A percentile compares a stretch with the other conserved stretches of the same genome.
Evolutionary conservation across 2,888 invertebrate genomes (phyloP).

Genomic region (Sinhomidia bicolor): DNA sequence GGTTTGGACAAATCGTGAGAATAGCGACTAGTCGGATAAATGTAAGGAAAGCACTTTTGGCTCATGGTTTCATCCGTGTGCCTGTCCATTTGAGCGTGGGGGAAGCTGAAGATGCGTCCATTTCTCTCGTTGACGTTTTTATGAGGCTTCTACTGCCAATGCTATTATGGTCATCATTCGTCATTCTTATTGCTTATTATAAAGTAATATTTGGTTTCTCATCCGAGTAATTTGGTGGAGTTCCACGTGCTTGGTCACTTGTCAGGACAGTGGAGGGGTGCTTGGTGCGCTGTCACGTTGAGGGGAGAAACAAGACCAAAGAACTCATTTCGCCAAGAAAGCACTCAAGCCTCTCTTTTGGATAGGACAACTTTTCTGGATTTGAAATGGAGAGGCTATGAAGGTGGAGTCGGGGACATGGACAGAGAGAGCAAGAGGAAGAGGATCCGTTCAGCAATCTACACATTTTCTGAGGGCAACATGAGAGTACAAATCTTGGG

Average conservation of each 20-base stretch:
- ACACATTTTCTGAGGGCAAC: background rate
- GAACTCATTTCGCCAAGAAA: too few species aligned
- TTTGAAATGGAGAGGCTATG: constrained; percentile 19
- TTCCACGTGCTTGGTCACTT: background rate
- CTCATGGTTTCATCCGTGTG: too few species aligned
- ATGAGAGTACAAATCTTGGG: too few species aligned
- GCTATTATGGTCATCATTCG: too few species aligned
- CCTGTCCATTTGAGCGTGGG: too few species aligned
- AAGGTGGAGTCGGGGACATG: background rate
- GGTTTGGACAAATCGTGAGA: background rate
- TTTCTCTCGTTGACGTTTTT: background rate
- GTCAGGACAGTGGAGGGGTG: background rate
- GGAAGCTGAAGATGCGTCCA: background rate
- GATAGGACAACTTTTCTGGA: background rate
- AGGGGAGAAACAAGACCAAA: background rate
- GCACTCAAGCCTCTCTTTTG: background rate
- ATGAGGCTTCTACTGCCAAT: background rate
- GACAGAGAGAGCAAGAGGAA: too few species aligned
- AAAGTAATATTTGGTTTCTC: background rate
- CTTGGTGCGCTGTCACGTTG: background rate
- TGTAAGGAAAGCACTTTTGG: background rate
- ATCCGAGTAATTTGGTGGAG: background rate
- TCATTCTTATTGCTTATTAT: too few species aligned
- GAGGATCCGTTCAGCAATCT: background rate
- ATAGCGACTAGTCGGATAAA: background rate